Evolutionary conservation across 1,140 invertebrate species (phyloP).

Genomic region (Pseudobourletiella spinata): DNA sequence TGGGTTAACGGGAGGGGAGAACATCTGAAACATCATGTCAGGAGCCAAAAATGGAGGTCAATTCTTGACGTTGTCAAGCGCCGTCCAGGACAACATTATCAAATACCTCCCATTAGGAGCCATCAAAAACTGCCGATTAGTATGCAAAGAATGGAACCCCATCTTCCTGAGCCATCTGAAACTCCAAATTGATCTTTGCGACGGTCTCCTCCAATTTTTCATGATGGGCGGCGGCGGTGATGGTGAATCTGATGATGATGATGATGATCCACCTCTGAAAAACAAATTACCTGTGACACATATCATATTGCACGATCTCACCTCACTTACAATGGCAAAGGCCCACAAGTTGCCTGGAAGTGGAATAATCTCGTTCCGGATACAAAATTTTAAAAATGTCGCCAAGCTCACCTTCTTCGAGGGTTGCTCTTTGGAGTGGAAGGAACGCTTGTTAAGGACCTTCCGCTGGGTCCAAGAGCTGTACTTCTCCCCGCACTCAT

Average conservation of each 20-base stretch:
- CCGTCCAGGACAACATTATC: too few relatives aligned
- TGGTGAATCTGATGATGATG: too few relatives aligned
- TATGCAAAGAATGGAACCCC: background rate
- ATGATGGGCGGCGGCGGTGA: background rate
- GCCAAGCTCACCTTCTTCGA: background rate
- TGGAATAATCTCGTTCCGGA: background rate
- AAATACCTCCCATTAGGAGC: too few relatives aligned
- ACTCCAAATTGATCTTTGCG: background rate
- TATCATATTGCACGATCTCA: background rate
- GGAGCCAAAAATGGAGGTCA: too few relatives aligned
- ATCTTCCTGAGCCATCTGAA: background rate
- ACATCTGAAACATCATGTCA: too few relatives aligned
- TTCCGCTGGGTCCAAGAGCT: background rate
- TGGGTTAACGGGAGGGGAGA: too few relatives aligned
- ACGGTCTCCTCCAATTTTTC: background rate
- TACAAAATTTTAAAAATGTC: background rate
- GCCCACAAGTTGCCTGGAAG: background rate
- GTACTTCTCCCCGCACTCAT: background rate
- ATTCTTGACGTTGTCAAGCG: too few relatives aligned
- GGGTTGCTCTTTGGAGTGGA: background rate
- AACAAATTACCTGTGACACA: background rate
- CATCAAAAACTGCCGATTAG: background rate
- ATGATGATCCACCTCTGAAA: background rate
- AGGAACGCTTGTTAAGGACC: background rate
- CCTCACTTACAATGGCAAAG: background rate